Conservation (phyloP, 2,888 invertebrate species). For the Tipula helvola region DNA sequence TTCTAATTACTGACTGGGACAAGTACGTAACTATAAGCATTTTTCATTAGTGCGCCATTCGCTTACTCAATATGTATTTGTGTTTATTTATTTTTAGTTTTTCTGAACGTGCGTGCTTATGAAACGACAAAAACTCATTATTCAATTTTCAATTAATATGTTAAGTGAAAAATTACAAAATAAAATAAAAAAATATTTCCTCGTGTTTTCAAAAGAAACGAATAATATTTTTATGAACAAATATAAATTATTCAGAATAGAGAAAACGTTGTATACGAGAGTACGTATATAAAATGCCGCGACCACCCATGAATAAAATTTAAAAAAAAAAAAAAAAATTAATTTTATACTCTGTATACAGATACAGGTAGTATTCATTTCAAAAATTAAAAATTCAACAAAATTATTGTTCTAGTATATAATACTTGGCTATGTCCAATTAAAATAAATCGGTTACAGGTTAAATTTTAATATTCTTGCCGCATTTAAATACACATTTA, state of each 20-base stretch:
- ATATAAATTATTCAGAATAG: slow-evolving; percentile 4
- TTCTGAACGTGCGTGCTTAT: background rate
- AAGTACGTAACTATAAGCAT: too few species aligned
- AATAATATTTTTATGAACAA: background rate
- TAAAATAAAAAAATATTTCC: background rate
- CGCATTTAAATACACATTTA: too few species aligned
- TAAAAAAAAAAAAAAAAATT: too few species aligned
- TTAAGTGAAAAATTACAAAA: background rate
- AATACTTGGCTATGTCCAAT: background rate
- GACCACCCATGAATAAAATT: background rate
- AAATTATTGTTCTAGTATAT: background rate
- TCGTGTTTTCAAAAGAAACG: background rate
- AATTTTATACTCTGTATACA: background rate
- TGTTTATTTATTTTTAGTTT: background rate
- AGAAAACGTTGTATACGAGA: background rate
- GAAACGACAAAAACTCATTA: background rate
- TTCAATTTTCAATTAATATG: slow-evolving; percentile 5
- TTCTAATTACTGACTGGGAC: too few species aligned
- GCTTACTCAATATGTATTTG: background rate
- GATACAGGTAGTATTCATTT: background rate
- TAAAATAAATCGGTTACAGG: background rate
- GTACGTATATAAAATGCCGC: background rate
- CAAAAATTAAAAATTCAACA: background rate
- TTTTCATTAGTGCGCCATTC: background rate
- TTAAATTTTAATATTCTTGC: background rate